Percentiles rank a stretch among this genome's conserved stretches.
These are phyloP conservation scores for Anolis carolinensis DNA, from an alignment of 2,113 vertebrate species.

Conservation along the genomic window DNA sequence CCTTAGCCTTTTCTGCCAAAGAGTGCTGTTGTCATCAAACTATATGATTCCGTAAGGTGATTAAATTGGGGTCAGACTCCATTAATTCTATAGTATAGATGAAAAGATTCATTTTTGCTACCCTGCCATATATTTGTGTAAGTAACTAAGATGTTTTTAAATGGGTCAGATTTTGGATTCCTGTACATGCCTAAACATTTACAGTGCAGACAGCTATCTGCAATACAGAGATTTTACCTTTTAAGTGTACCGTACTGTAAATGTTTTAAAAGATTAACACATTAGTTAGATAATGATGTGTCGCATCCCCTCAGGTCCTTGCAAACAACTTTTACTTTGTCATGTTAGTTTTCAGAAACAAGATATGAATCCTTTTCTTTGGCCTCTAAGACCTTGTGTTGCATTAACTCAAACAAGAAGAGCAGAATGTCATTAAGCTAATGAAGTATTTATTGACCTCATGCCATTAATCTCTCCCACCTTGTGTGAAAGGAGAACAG, in stretches of 20 bases:
- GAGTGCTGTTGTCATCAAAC: too few species aligned
- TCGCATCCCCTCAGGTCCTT: constrained; percentile 14
- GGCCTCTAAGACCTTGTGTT: constrained; percentile 9
- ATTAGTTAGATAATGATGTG: background rate
- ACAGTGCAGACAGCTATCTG: background rate
- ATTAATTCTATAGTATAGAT: too few species aligned
- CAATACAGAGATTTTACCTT: background rate
- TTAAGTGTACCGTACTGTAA: background rate
- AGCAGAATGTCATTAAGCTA: constrained; percentile 13
- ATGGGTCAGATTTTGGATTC: background rate
- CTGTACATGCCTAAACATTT: background rate
- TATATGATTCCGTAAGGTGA: too few species aligned
- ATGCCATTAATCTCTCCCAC: background rate
- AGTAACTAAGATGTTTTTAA: background rate
- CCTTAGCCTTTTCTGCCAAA: too few species aligned
- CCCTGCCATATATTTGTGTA: background rate
- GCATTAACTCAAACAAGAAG: constrained; percentile 28
- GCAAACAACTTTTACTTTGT: background rate
- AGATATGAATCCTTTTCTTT: background rate
- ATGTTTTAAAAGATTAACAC: constrained; percentile 2
- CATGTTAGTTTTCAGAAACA: constrained; percentile 3
- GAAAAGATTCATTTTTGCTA: too few species aligned
- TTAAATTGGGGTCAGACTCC: too few species aligned
- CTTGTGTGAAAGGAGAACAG: background rate
- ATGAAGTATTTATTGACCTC: background rate